These are phyloP conservation scores for Heterodera carotae DNA, from an alignment of 1,140 invertebrate species.

Conservation along the genomic window DNA sequence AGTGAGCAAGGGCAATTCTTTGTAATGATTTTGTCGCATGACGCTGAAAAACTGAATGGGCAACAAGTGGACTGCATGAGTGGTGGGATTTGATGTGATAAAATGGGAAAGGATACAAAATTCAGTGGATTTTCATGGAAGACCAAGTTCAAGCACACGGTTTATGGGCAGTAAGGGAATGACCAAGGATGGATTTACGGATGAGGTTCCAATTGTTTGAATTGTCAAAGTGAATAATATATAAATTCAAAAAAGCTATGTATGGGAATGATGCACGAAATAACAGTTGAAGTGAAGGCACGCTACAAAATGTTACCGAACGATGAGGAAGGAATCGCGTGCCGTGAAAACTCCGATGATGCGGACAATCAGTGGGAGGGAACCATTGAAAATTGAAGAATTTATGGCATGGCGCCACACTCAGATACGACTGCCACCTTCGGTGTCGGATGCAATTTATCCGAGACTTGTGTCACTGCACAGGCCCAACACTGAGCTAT, in stretches of 20 bases:
- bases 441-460: constrained; percentile 64
- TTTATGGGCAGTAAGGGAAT: constrained; percentile 65
- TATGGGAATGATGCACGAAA: constrained; percentile 57
- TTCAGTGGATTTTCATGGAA: constrained; percentile 63
- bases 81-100: not conserved
- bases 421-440: constrained; percentile 51
- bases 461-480: constrained; percentile 49
- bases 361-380: constrained; percentile 53
- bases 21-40: constrained; percentile 58
- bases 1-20: constrained; percentile 64
- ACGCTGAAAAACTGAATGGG: constrained; percentile 59
- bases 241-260: constrained; percentile 54
- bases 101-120: not conserved
- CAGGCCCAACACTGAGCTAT: constrained; percentile 48
- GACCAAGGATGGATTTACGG: constrained; percentile 59
- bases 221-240: not conserved
- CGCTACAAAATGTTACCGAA: constrained; percentile 62
- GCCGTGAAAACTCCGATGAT: constrained; percentile 54
- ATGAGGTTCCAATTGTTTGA: constrained; percentile 51
- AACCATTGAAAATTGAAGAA: not conserved
- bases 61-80: constrained; percentile 52
- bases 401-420: too few species aligned
- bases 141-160: constrained; percentile 57
- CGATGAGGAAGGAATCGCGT: constrained; percentile 63
- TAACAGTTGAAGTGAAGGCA: constrained; percentile 62